A percentile compares a stretch with the other conserved stretches of the same genome.
These are phyloP conservation scores for Stenchaetothrips biformis DNA, from an alignment of 2,888 invertebrate genomes.

Conservation along the genomic window DNA sequence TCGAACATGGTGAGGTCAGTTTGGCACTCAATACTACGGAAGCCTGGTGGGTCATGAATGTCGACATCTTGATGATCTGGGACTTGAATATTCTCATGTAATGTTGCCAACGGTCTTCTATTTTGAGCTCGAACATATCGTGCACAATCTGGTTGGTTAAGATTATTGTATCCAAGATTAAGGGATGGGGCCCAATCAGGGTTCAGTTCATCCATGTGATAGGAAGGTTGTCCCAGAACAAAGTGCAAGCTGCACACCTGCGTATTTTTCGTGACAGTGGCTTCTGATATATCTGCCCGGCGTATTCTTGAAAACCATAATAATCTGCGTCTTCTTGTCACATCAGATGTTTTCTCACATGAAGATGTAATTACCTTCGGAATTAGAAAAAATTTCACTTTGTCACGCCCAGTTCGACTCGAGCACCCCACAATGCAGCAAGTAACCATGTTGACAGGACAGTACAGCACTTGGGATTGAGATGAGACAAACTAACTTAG, in stretches of 20 bases:
- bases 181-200: not conserved
- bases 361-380: not conserved
- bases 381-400: not conserved
- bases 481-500: too few relatives aligned
- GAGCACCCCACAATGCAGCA: not conserved
- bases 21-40: too few relatives aligned
- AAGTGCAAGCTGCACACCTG: not conserved
- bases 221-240: not conserved
- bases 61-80: not conserved
- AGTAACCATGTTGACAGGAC: not conserved
- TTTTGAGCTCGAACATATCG: not conserved
- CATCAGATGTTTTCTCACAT: not conserved
- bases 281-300: not conserved
- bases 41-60: too few relatives aligned
- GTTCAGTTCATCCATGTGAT: not conserved
- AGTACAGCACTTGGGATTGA: not conserved
- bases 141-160: not conserved
- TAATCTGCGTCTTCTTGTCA: not conserved
- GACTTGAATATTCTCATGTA: too few relatives aligned
- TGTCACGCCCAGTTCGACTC: not conserved
- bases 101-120: not conserved
- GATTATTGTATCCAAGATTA: not conserved
- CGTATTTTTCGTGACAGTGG: not conserved
- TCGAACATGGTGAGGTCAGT: not conserved
- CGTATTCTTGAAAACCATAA: not conserved